Percentiles rank a stretch among this genome's conserved stretches.
Evolutionary conservation across 2,113 vertebrate genomes (phyloP).

Genomic region (Orientallactaga bullata): DNA sequence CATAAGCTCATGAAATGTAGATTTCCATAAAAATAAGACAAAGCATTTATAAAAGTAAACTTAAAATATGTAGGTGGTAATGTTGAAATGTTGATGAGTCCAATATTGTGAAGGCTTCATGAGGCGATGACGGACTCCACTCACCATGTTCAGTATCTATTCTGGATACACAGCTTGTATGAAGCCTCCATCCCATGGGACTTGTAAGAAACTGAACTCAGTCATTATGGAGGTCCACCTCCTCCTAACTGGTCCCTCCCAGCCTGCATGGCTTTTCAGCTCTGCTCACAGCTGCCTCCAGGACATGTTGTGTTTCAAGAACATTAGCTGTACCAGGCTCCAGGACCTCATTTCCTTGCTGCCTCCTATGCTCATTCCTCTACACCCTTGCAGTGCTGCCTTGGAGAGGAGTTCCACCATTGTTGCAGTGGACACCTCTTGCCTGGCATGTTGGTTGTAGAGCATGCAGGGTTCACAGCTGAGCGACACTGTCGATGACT

Average conservation of each 20-base stretch:
- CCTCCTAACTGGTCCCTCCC: not conserved
- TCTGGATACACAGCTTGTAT: not conserved
- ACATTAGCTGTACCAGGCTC: not conserved
- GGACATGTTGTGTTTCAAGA: not conserved
- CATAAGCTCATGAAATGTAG: not conserved
- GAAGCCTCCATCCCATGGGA: not conserved
- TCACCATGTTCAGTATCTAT: not conserved
- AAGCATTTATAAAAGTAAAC: not conserved
- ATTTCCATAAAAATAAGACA: conserved; percentile 1
- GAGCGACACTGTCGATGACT: too few species aligned
- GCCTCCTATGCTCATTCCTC: not conserved
- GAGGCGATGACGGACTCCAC: not conserved
- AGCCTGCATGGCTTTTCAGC: not conserved
- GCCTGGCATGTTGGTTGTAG: too few species aligned
- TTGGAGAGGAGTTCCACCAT: not conserved
- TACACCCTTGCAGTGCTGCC: not conserved
- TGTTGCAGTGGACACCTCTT: too few species aligned
- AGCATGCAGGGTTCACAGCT: too few species aligned
- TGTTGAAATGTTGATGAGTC: not conserved
- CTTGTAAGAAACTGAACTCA: not conserved
- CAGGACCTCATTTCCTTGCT: not conserved
- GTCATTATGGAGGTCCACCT: too few species aligned
- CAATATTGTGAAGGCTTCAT: too few species aligned
- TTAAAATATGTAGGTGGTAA: not conserved
- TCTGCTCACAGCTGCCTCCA: not conserved